These are phyloP conservation scores for Scaptomyza caliginosa DNA, from an alignment of 2,888 invertebrate species.

Conservation along the genomic window DNA sequence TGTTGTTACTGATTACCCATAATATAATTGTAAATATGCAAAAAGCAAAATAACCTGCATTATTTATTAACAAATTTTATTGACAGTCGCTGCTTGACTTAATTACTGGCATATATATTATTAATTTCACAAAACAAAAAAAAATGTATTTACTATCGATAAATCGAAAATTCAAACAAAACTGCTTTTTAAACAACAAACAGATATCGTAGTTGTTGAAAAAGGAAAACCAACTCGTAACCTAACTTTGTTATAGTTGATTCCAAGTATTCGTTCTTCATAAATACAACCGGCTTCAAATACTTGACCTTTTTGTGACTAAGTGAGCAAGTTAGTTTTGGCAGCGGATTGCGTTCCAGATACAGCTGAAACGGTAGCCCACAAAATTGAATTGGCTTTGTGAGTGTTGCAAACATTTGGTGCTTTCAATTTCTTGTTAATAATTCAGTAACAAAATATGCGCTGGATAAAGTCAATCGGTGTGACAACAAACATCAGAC, in stretches of 20 bases:
- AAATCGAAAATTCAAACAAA: constrained; percentile 4
- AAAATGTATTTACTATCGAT: constrained; percentile 16
- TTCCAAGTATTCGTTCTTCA: too few species aligned
- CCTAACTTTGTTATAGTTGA: background rate
- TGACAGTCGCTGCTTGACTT: constrained; percentile 80
- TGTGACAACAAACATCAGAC: constrained; percentile 70
- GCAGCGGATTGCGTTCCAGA: too few species aligned
- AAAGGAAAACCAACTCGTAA: background rate
- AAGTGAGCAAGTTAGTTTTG: too few species aligned
- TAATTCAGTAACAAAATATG: constrained; percentile 74
- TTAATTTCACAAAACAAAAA: constrained; percentile 64
- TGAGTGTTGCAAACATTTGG: constrained; percentile 31
- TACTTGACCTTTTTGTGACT: too few species aligned
- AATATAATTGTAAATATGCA: constrained; percentile 77
- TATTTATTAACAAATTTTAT: constrained; percentile 78
- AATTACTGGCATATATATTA: constrained; percentile 78
- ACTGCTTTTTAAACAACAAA: constrained; percentile 20
- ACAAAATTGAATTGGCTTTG: constrained; percentile 44
- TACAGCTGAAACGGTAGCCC: background rate
- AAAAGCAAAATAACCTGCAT: constrained; percentile 77
- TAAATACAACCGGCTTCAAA: too few species aligned
- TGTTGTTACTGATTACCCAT: constrained; percentile 77
- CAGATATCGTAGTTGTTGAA: background rate
- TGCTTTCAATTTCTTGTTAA: constrained; percentile 64
- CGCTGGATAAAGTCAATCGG: constrained; percentile 74